These are phyloP conservation scores for Lasaia peninsularis DNA, from an alignment of 1,140 invertebrate genomes.

Conservation along the genomic window DNA sequence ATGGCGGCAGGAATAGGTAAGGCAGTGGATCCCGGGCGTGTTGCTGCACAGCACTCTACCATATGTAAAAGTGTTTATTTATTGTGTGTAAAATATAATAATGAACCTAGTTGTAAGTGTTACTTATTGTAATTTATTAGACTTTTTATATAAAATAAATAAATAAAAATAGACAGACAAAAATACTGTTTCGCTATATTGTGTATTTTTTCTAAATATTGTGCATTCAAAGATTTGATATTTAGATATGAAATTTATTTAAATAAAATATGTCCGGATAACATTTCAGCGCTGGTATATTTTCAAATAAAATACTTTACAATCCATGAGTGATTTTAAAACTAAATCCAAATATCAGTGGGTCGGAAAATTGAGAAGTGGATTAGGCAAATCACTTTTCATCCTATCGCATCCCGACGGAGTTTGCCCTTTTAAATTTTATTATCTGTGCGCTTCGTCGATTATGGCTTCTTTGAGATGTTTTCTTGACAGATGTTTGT, in stretches of 20 bases:
- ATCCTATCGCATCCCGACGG: slow-evolving; percentile 61
- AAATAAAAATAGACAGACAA: too few relatives aligned
- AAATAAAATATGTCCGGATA: neutral
- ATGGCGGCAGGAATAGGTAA: too few relatives aligned
- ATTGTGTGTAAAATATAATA: too few relatives aligned
- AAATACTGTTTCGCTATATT: too few relatives aligned
- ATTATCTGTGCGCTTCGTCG: slow-evolving; percentile 49
- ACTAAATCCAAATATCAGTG: slow-evolving; percentile 39
- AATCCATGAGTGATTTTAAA: slow-evolving; percentile 6
- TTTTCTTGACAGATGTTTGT: slow-evolving; percentile 25
- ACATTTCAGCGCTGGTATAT: neutral
- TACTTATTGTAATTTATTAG: too few relatives aligned
- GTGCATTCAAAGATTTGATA: too few relatives aligned
- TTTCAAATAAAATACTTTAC: neutral
- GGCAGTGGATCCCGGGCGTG: too few relatives aligned
- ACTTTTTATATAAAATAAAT: too few relatives aligned
- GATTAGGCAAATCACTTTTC: slow-evolving; percentile 76
- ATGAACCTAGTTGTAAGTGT: too few relatives aligned
- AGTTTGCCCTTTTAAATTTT: slow-evolving; percentile 75
- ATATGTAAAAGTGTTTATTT: too few relatives aligned
- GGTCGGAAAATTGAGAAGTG: slow-evolving; percentile 71
- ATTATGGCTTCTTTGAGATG: slow-evolving; percentile 33
- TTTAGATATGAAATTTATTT: neutral
- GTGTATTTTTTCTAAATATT: neutral
- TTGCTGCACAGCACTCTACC: too few relatives aligned